Conservation (phyloP, 2,888 invertebrate species). For the Yponomeuta evonymella region DNA sequence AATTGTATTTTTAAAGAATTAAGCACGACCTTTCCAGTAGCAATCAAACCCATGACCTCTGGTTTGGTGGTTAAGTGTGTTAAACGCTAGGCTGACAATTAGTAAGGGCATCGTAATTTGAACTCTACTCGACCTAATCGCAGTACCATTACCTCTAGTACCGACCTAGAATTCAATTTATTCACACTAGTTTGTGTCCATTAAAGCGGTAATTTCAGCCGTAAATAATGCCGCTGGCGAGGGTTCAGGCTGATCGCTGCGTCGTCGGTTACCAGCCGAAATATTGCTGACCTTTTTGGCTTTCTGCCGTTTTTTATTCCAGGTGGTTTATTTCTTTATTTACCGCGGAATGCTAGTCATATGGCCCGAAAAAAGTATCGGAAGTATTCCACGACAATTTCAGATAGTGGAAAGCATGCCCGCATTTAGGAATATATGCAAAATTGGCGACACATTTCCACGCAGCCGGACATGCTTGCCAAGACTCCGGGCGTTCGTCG, state of each 20-base stretch:
- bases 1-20: no score
- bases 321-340: constrained; percentile 1
- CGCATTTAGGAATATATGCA: background rate
- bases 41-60: no score
- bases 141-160: background rate
- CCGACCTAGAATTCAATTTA: constrained; percentile 7
- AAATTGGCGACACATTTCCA: constrained; percentile 6
- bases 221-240: constrained; percentile 35
- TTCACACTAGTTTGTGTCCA: constrained; percentile 33
- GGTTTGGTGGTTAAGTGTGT: no score
- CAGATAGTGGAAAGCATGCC: no score
- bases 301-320: background rate
- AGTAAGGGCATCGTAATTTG: background rate
- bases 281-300: constrained; percentile 1
- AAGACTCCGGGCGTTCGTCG: constrained; percentile 7
- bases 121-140: background rate
- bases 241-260: constrained; percentile 32
- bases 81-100: no score
- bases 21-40: no score
- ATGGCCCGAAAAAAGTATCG: background rate
- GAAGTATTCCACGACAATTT: no score
- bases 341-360: background rate
- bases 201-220: constrained; percentile 39
- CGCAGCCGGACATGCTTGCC: background rate
- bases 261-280: constrained; percentile 26